Percentiles rank a stretch among this genome's conserved stretches.
phyloP scores from a whole-genome alignment of 2,113 vertebrate genomes.

The Halcyon senegalensis region DNA sequence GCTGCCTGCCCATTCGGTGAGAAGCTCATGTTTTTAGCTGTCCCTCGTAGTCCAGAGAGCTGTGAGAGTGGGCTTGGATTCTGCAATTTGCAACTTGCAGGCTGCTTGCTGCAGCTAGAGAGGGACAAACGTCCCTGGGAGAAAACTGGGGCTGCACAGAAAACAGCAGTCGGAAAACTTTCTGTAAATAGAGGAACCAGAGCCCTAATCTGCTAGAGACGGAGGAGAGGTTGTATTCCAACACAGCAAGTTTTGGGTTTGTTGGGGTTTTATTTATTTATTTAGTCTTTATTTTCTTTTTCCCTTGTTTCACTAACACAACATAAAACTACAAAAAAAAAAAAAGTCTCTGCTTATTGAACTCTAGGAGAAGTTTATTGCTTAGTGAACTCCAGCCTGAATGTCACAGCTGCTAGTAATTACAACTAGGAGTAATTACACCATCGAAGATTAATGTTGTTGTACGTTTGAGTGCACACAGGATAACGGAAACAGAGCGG shows the following conservation, averaged over 20 bases:
- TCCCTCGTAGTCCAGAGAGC: not conserved
- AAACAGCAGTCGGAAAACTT: not conserved
- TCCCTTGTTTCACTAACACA: not conserved
- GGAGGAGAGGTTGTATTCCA: not conserved
- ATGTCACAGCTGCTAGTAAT: constrained; percentile 35
- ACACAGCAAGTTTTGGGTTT: not conserved
- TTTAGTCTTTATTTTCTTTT: no score
- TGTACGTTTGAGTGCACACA: not conserved
- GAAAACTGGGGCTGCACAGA: not conserved
- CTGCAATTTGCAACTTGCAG: not conserved
- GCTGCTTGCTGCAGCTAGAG: not conserved
- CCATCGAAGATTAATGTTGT: not conserved
- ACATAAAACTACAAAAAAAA: not conserved
- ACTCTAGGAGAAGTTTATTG: not conserved
- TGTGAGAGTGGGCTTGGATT: not conserved
- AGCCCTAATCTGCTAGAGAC: not conserved
- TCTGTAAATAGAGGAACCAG: not conserved
- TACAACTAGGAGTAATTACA: constrained; percentile 5
- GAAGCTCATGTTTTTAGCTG: not conserved
- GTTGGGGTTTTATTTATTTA: no score
- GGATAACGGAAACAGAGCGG: not conserved
- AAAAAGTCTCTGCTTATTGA: not conserved
- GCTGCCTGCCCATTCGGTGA: accelerated
- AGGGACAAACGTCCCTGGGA: not conserved
- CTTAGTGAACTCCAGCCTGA: not conserved